These are phyloP conservation scores for Bungarus multicinctus DNA, from an alignment of 2,113 vertebrate genomes.

Conservation along the genomic window DNA sequence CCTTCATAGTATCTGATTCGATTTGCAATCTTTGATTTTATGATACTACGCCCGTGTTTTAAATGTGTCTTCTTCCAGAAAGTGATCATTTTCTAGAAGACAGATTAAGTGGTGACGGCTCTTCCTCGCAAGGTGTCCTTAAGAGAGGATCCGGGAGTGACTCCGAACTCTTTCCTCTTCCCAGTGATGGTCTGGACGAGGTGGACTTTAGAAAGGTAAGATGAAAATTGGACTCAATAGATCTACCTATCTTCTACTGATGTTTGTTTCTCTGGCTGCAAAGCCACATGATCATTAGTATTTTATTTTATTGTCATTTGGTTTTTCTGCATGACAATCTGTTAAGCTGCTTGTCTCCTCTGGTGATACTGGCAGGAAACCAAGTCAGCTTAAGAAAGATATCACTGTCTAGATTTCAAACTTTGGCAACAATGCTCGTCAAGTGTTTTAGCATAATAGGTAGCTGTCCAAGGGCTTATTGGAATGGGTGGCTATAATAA, in stretches of 20 bases:
- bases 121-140: slow-evolving; percentile 51
- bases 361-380: neutral
- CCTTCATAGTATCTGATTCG: neutral
- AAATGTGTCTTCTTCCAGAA: slow-evolving; percentile 54
- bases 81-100: slow-evolving; percentile 69
- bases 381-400: neutral
- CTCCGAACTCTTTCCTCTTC: slow-evolving; percentile 66
- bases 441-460: neutral
- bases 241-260: neutral
- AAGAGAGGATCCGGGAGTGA: slow-evolving; percentile 67
- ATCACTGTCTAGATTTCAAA: neutral
- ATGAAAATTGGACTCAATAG: neutral
- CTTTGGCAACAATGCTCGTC: neutral
- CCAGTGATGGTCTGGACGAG: slow-evolving; percentile 68
- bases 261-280: neutral
- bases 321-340: neutral
- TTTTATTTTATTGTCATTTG: neutral
- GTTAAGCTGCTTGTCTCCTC: neutral
- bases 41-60: neutral
- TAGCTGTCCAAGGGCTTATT: neutral
- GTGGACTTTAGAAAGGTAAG: slow-evolving; percentile 75
- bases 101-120: slow-evolving; percentile 53
- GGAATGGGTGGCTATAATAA: neutral
- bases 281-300: neutral
- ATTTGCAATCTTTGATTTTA: neutral